Evolutionary conservation across 2,888 invertebrate genomes (phyloP).

Genomic region (Nudaria mundana): DNA sequence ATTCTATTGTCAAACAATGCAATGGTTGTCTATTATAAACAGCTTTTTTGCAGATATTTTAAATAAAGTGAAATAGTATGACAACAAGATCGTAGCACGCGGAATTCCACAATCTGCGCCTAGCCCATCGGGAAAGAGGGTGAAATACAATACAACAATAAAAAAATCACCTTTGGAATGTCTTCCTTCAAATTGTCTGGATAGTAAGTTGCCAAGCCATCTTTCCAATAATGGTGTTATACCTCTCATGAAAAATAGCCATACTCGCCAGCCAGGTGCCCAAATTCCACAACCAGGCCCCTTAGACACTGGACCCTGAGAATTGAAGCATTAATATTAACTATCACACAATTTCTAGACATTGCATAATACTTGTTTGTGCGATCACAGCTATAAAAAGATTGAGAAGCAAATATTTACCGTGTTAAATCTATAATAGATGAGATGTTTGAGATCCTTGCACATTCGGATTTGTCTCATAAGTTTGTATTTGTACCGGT

Average conservation of each 20-base stretch:
- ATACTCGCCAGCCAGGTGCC: conserved; percentile 99
- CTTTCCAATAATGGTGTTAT: conserved; percentile 98
- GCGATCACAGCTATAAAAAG: too few species aligned
- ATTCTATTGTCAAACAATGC: too few species aligned
- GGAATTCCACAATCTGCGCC: too few species aligned
- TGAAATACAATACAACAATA: background rate
- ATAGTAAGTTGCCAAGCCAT: conserved; percentile 99
- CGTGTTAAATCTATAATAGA: conserved; percentile 99
- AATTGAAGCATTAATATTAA: too few species aligned
- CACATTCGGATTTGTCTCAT: conserved; percentile 99
- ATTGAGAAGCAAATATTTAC: conserved; percentile 81
- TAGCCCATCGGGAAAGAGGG: too few species aligned
- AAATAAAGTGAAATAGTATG: too few species aligned
- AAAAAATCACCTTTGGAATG: conserved; percentile 92
- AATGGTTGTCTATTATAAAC: too few species aligned
- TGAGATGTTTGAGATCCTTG: conserved; percentile 99
- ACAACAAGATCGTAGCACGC: too few species aligned
- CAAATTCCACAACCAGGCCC: conserved; percentile 99
- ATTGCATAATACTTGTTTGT: too few species aligned
- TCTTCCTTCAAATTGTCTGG: conserved; percentile 99
- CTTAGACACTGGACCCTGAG: conserved; percentile 97
- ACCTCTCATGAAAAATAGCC: conserved; percentile 99
- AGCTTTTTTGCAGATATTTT: too few species aligned
- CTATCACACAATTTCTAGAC: too few species aligned
- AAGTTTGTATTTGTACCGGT: conserved; percentile 98